Conservation (phyloP, 1,140 invertebrate genomes). For the Atopsyche davidsoni region DNA sequence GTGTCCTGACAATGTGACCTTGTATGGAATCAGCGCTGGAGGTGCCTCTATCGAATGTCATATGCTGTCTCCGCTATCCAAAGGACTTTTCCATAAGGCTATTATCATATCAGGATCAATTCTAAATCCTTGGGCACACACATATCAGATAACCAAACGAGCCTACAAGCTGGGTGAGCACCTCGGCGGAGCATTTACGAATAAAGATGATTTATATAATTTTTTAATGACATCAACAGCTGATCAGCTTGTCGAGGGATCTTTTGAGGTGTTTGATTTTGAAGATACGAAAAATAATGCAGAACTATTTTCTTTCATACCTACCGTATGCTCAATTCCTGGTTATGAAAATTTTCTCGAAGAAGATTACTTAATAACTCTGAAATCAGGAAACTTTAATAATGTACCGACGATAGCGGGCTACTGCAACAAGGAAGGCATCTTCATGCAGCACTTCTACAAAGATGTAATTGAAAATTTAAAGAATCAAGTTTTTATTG, state of each 20-base stretch:
- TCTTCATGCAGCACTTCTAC: slow-evolving; percentile 5
- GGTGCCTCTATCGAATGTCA: slow-evolving; percentile 38
- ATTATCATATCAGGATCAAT: slow-evolving; percentile 56
- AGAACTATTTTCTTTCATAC: slow-evolving; percentile 5
- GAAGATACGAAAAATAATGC: background rate
- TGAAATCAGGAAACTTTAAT: slow-evolving; percentile 32
- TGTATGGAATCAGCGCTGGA: slow-evolving; percentile 42
- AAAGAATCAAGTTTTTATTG: background rate
- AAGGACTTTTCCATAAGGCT: slow-evolving; percentile 48
- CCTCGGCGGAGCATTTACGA: background rate
- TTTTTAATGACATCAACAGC: background rate
- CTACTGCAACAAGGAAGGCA: slow-evolving; percentile 32
- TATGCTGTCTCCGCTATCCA: slow-evolving; percentile 35
- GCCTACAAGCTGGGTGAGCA: slow-evolving; percentile 15
- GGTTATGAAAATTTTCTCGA: slow-evolving; percentile 26
- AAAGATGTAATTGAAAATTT: background rate
- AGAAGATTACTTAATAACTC: slow-evolving; percentile 30
- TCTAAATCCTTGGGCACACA: slow-evolving; percentile 48
- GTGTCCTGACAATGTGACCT: slow-evolving; percentile 34
- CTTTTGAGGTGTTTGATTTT: background rate
- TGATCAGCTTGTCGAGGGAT: slow-evolving; percentile 6
- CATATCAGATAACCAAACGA: slow-evolving; percentile 16
- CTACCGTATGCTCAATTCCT: slow-evolving; percentile 5
- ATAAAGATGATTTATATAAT: slow-evolving; percentile 3
- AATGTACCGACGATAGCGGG: slow-evolving; percentile 34